Percentiles rank a stretch among this genome's conserved stretches.
These are phyloP conservation scores for Mantis religiosa DNA, from an alignment of 2,888 invertebrate species.

Conservation along the genomic window DNA sequence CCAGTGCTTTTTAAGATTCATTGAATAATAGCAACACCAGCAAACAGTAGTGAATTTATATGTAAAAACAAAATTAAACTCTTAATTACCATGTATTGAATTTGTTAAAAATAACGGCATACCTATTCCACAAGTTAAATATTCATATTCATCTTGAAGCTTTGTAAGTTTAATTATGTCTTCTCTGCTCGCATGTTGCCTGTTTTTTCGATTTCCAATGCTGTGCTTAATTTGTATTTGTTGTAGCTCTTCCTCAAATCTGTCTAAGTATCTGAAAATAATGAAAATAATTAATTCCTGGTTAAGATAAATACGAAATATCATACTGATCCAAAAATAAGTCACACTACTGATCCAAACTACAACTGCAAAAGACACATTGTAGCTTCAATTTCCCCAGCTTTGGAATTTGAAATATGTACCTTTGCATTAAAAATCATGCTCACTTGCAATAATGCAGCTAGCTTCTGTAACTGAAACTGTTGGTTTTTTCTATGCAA, in stretches of 20 bases:
- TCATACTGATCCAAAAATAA: not conserved
- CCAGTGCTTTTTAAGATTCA: too few relatives aligned
- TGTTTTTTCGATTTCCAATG: slow-evolving; percentile 66
- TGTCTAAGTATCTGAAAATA: slow-evolving; percentile 51
- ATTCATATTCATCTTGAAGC: slow-evolving; percentile 70
- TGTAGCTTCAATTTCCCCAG: too few relatives aligned
- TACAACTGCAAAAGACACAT: too few relatives aligned
- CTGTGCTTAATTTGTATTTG: slow-evolving; percentile 76
- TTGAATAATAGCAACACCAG: too few relatives aligned
- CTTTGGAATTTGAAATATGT: too few relatives aligned
- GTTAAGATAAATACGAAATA: not conserved
- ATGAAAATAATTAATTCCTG: slow-evolving; percentile 20
- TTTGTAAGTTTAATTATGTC: slow-evolving; percentile 73
- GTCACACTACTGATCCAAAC: too few relatives aligned
- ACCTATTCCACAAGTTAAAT: slow-evolving; percentile 67
- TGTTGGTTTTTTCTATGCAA: too few relatives aligned
- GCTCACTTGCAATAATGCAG: too few relatives aligned
- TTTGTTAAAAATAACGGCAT: slow-evolving; percentile 23
- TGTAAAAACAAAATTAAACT: too few relatives aligned
- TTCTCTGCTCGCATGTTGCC: slow-evolving; percentile 76
- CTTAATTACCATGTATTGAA: not conserved
- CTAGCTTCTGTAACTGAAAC: too few relatives aligned
- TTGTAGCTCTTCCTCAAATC: slow-evolving; percentile 73
- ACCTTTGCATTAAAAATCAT: too few relatives aligned
- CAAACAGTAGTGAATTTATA: too few relatives aligned